Conservation (phyloP, 2,888 invertebrate species). For the Protula sp. region DNA sequence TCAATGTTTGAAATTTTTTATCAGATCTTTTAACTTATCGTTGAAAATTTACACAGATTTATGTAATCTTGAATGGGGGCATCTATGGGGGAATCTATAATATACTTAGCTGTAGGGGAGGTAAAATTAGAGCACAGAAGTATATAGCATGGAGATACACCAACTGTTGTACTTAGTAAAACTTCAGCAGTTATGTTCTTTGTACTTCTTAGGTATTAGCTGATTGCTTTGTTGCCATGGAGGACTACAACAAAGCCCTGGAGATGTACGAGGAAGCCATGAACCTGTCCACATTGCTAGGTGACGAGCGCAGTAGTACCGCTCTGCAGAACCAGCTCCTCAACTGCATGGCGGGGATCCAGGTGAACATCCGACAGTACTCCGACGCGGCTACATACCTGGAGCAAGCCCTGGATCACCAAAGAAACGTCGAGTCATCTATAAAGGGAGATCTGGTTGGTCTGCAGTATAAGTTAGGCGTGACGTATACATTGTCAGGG, state of each 20-base stretch:
- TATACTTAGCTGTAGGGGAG: too few relatives aligned
- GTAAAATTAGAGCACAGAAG: too few relatives aligned
- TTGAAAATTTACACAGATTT: too few relatives aligned
- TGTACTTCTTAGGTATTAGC: conserved; percentile 6
- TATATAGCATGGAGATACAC: too few relatives aligned
- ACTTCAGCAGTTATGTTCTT: not conserved
- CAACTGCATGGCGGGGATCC: conserved; percentile 47
- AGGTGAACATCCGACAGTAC: conserved; percentile 48
- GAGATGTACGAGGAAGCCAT: conserved; percentile 47
- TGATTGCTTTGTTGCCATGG: conserved; percentile 45
- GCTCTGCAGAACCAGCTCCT: conserved; percentile 49
- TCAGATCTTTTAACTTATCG: too few relatives aligned
- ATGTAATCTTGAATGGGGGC: too few relatives aligned
- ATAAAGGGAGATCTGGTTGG: conserved; percentile 49
- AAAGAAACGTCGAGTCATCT: conserved; percentile 46
- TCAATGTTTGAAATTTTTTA: too few relatives aligned
- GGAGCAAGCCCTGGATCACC: conserved; percentile 46
- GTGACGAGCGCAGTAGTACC: conserved; percentile 18
- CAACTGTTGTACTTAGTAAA: not conserved
- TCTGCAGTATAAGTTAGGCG: conserved; percentile 44
- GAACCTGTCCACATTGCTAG: conserved; percentile 22
- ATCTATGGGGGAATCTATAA: too few relatives aligned
- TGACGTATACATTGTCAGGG: conserved; percentile 48
- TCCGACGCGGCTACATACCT: conserved; percentile 45
- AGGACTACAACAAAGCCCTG: conserved; percentile 44